Percentiles rank a stretch among this genome's conserved stretches.
These are phyloP conservation scores for Garra rufa DNA, from an alignment of 2,113 vertebrate species.

Conservation along the genomic window DNA sequence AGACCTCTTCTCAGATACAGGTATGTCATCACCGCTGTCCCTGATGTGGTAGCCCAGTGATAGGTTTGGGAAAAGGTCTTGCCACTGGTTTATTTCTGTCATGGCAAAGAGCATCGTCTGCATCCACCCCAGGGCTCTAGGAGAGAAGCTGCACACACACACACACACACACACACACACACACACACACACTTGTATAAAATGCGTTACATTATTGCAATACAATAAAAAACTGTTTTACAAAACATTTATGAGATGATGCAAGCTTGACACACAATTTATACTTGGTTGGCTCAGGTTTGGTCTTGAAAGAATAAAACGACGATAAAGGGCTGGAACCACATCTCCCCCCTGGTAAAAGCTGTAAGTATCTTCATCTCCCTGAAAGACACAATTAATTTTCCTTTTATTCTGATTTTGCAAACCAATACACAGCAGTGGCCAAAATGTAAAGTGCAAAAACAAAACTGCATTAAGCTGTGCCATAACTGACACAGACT, in stretches of 20 bases:
- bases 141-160: conserved; percentile 74
- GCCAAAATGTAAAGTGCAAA: conserved; percentile 8
- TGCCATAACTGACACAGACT: conserved; percentile 55
- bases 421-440: conserved; percentile 41
- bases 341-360: conserved; percentile 73
- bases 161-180: too few relatives aligned
- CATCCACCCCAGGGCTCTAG: conserved; percentile 74
- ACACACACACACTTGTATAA: neutral
- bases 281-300: conserved; percentile 64
- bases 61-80: conserved; percentile 71
- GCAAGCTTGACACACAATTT: conserved; percentile 66
- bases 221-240: neutral
- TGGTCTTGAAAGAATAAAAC: conserved; percentile 60
- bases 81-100: conserved; percentile 71
- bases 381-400: conserved; percentile 66
- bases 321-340: conserved; percentile 67
- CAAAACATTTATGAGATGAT: neutral
- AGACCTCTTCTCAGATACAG: conserved; percentile 66
- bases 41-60: conserved; percentile 73
- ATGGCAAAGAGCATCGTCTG: conserved; percentile 75
- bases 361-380: conserved; percentile 63
- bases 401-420: conserved; percentile 13
- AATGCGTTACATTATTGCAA: neutral
- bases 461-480: conserved; percentile 42
- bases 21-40: conserved; percentile 73